Conservation (phyloP, 2,797 vertebrate genomes). For the Phalanger gymnotis region DNA sequence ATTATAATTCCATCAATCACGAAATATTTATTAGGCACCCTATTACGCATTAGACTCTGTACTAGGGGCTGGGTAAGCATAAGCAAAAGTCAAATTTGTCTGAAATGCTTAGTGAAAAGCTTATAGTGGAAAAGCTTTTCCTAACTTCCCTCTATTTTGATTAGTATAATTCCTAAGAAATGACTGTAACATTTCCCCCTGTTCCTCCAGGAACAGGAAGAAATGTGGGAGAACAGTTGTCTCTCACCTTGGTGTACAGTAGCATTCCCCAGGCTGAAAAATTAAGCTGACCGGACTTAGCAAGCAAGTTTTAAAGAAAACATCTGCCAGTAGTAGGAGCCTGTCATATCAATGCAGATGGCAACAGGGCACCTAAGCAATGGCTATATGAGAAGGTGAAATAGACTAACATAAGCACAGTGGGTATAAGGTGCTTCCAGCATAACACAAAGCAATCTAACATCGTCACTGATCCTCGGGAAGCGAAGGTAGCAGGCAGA, state of each 20-base stretch:
- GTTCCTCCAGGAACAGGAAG: background rate
- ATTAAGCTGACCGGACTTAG: constrained; percentile 42
- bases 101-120: background rate
- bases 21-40: background rate
- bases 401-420: constrained; percentile 69
- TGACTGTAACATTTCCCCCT: background rate
- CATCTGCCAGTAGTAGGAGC: constrained; percentile 7
- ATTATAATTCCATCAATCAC: background rate
- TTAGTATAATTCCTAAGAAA: background rate
- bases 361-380: constrained; percentile 61
- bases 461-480: constrained; percentile 71
- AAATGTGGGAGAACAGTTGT: background rate
- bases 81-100: background rate
- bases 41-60: background rate
- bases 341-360: constrained; percentile 43
- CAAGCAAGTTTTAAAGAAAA: constrained; percentile 43
- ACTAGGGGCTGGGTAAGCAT: background rate
- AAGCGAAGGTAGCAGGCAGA: constrained; percentile 71
- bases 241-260: background rate
- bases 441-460: constrained; percentile 73
- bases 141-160: background rate
- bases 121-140: background rate
- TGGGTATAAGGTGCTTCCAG: constrained; percentile 66
- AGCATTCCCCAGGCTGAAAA: background rate
- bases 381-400: constrained; percentile 65